A percentile compares a stretch with the other conserved stretches of the same genome.
These are phyloP conservation scores for Nothobranchius furzeri DNA, from an alignment of 2,113 vertebrate genomes.

Conservation along the genomic window DNA sequence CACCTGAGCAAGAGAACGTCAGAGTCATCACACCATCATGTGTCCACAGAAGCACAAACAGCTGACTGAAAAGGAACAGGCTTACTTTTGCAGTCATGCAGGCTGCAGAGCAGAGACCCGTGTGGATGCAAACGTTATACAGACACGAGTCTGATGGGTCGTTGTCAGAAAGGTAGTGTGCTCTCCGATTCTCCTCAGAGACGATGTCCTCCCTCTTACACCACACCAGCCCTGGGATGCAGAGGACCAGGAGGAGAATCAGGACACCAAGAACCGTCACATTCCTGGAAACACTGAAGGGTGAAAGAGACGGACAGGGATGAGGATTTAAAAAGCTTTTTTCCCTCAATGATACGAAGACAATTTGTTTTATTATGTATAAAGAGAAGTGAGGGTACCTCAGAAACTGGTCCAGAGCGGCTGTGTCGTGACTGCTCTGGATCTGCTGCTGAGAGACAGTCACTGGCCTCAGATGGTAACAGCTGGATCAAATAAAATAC, in stretches of 20 bases:
- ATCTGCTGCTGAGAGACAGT: conserved; percentile 67
- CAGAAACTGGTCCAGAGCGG: conserved; percentile 57
- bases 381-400: conserved; percentile 58
- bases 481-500: conserved; percentile 63
- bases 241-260: conserved; percentile 61
- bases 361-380: no score
- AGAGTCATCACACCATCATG: no score
- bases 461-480: conserved; percentile 68
- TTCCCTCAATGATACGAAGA: no score
- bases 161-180: conserved; percentile 77
- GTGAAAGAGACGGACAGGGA: conserved; percentile 1
- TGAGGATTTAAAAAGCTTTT: no score
- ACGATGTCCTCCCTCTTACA: conserved; percentile 59
- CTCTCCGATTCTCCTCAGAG: conserved; percentile 48
- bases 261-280: conserved; percentile 63
- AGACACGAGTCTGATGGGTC: conserved; percentile 53
- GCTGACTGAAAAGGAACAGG: not conserved
- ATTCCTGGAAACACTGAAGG: conserved; percentile 66
- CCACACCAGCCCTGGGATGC: conserved; percentile 44
- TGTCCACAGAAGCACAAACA: no score
- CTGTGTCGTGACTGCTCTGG: conserved; percentile 47
- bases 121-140: conserved; percentile 81
- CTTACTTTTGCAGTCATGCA: conserved; percentile 80
- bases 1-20: conserved; percentile 67
- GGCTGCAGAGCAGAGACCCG: conserved; percentile 78